Evolutionary conservation across 2,113 vertebrate species (phyloP), one percentile per base, ranked within the genome.

Genomic region (Neodon shergylaensis): DNA sequence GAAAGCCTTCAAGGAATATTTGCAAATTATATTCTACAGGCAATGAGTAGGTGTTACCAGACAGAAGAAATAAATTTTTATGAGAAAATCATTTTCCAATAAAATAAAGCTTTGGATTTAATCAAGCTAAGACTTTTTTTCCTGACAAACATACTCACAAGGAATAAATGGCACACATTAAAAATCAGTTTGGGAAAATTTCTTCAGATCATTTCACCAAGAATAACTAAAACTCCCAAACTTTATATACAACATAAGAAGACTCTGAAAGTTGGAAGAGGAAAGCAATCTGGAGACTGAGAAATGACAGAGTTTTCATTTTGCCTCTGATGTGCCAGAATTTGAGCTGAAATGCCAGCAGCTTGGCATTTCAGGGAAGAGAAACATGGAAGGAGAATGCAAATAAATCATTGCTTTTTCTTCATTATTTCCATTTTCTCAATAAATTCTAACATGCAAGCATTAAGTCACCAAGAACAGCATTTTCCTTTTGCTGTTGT

Each of bases 61-160:
- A 74, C 14, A 42, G 72, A 84, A 78, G 13, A n/a, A 73, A 76
- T 58, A 58, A 3, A 1, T 17, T 82, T 91, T 76, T 36, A 36
- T 92, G 28, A 85, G 70, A 68, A 96, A 91, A 94, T 93, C 85
- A 86, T 96, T 90, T 90, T 6, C 58, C 77, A 49, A 63, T 83
- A 74, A 95, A 92, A 90, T 90, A 77, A 63, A 93, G 84, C 42
- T 74, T 66, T 95, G 24, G 13, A 84, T 87, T 93, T 76, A 94
- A 78, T 74, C 47, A 94, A 94, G 61, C 68, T 77, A 78, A 21
- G 3, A 17, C 54, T 63, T 73, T 96, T 89, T 74, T 96, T 89
- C 0, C 78, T 94, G 54, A 63, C 21, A 88, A 83, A 36, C 85
- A 86, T 82, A 92, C 7, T 92, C 22, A 87, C 42, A 76, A 73